Base-by-base conservation (phyloP, 2,888 invertebrate genomes). In the Choristoneura rosaceana region DNA sequence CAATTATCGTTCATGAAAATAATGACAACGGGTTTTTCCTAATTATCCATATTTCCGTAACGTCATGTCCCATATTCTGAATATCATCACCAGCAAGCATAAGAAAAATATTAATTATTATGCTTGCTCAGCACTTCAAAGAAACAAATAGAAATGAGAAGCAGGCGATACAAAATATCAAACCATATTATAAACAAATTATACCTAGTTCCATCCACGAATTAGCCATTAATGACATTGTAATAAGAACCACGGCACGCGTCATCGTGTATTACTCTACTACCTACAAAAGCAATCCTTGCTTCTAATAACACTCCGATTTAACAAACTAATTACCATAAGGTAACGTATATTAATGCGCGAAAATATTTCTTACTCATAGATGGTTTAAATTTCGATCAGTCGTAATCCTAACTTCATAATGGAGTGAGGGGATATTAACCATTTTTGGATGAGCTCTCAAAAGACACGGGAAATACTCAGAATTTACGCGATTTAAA, bases 371-470 rank as follows among this genome's bases (percentile, higher is more conserved):
- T 71, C 68, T 63, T 52, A 45, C 68, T 59, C 73, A 69, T 64
- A 73, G 73, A 73, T 43, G 73, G 73, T 73, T 73, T 69, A 73
- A 73, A 73, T 73, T 73, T 73, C 68, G 73, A 73, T 73, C 73
- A 73, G 43, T 73, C 68, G 68, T 69, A 73, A 73, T 73, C 73
- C 73, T 73, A 73, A 73, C 73, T 73, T 73, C 69, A 73, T 73
- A 73, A 73, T 73, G 73, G 73, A 73, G 64, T 60, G 64, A 69
- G 73, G 73, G 68, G 69, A 64, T 69, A 73, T 73, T 73, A 73
- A 52, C 73, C 73, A 69, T 64, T 69, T 33, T 45, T 52, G 12
- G 10, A 25, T 41, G 73, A 64, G 14, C 73, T 43, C 50, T 63
- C 63, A 15, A 1, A 34, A 15, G 41, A 7, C 45, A 25, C 17